Evolutionary conservation across 35 echinoderm and acorn worm genomes (phyloP), one percentile per base, ranked within the genome.

Genomic region (Ophioderma brevispina): DNA sequence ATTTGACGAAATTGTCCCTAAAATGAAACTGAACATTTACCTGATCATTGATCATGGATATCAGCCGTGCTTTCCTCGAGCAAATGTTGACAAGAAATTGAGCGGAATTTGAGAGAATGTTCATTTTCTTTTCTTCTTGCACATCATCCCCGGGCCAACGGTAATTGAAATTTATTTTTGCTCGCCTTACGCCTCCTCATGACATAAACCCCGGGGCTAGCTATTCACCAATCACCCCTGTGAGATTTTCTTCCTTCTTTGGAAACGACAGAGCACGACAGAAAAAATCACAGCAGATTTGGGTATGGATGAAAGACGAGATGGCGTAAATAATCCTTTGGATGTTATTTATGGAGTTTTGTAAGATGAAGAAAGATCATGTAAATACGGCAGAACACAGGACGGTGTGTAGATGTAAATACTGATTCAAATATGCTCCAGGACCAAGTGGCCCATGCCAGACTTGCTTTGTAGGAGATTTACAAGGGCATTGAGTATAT

Each of bases 21-120:
- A 17, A 4, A 46, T 4, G 17, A 46, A 17, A 46, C 10, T 30
- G 28, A 70, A 25, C 59, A 70, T 70, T 70, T 70, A 70, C 59
- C 59, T 25, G 28, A 70, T 70, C 59, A 70, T 25, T 70, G 59
- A 70, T 70, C 59, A 70, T 25, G 23, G 59, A 70, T 70, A 70
- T 70, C 59, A 70, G 59, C 59, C 2, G n/a, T 70, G 59, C 59
- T 70, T 30, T 25, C 59, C 59, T 70, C 59, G 28, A 70, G 59
- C 59, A 70, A 70, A 70, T 70, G 59, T 70, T 70, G 59, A 70
- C 59, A 70, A 70, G 59, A 70, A 70, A 70, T 70, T 70, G 59
- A 70, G 59, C 59, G 59, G 59, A 70, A 70, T 70, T 70, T 70
- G 59, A 70, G 59, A 70, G 59, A 70, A 70, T 70, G 59, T 70